These are phyloP conservation scores for Catharus minimus DNA, from an alignment of 2,113 vertebrate species.

Conservation along the genomic window DNA sequence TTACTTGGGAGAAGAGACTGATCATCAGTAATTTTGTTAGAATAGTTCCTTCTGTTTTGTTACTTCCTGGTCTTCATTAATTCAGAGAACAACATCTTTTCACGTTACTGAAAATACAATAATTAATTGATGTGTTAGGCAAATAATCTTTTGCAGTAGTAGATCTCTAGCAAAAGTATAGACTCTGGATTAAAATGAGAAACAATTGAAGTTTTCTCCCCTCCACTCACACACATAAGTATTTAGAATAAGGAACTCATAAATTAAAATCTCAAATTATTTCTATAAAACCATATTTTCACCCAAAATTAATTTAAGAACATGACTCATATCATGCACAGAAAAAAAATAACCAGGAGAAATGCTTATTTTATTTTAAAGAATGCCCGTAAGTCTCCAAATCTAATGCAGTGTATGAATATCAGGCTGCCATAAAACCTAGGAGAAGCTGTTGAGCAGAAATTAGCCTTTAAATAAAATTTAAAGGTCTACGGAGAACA, in stretches of 20 bases:
- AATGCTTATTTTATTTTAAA: constrained; percentile 1
- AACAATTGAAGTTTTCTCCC: not conserved
- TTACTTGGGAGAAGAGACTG: not conserved
- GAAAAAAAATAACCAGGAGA: not conserved
- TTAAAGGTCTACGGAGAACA: constrained; percentile 38
- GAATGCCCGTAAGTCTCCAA: not conserved
- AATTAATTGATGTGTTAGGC: not conserved
- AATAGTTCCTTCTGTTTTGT: not conserved
- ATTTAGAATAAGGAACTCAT: not conserved
- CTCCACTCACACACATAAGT: not conserved
- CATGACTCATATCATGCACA: not conserved
- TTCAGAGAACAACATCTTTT: not conserved
- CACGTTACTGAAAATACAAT: not conserved
- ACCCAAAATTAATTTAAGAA: not conserved
- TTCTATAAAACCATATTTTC: not conserved
- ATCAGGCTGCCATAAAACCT: constrained; percentile 2
- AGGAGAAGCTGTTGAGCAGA: not conserved
- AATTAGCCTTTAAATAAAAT: constrained; percentile 49
- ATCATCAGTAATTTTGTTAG: not conserved
- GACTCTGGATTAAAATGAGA: not conserved
- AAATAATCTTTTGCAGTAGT: not conserved
- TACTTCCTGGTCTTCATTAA: not conserved
- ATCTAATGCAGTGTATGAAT: not conserved
- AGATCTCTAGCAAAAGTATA: not conserved
- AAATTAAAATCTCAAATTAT: not conserved